Base-by-base conservation (phyloP, 1,140 invertebrate species). In the Drosophila burlai region DNA sequence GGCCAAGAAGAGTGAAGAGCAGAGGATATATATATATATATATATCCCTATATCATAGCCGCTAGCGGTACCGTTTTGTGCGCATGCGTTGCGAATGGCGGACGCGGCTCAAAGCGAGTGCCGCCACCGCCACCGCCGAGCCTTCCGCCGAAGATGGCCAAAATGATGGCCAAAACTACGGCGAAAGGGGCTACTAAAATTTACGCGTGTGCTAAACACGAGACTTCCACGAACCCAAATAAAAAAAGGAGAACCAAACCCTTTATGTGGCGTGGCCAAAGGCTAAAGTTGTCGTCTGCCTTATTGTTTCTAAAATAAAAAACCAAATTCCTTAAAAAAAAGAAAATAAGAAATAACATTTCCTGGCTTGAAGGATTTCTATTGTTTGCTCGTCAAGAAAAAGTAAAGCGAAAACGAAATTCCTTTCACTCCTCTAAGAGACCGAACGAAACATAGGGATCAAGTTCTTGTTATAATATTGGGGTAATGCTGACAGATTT, bases 171-270 rank as follows among this genome's bases (percentile, higher is more conserved):
- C 26, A 40, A 26, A 57, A 46, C 21, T n/a, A 65, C 47, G 42
- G 76, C 34, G 55, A 45, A 80, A 69, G 76, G 57, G 83, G 83
- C 90, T 91, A 79, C 75, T 77, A 80, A 92, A 91, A 92, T 92
- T 92, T 92, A 92, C 90, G 91, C 91, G 91, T 92, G 91, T 92
- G 91, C 91, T 92, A 91, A 92, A 92, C 91, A 92, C 91, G 91
- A 92, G 91, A 92, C 91, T 92, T 92, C 91, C 91, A 92, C 91
- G 91, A 92, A 92, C 86, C 67, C 38, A 46, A 63, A 50, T 29
- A 78, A 46, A 63, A 54, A 57, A 57, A 57, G 63, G 57, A 69
- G 55, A 50, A 60, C 43, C 45, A 24, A 76, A 71, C 75, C 82
- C 74, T 84, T 84, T 82, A 69, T 63, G 72, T 82, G 69, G 83